Base-by-base conservation (phyloP, 2,888 invertebrate genomes). In the Osedax frankpressi region DNA sequence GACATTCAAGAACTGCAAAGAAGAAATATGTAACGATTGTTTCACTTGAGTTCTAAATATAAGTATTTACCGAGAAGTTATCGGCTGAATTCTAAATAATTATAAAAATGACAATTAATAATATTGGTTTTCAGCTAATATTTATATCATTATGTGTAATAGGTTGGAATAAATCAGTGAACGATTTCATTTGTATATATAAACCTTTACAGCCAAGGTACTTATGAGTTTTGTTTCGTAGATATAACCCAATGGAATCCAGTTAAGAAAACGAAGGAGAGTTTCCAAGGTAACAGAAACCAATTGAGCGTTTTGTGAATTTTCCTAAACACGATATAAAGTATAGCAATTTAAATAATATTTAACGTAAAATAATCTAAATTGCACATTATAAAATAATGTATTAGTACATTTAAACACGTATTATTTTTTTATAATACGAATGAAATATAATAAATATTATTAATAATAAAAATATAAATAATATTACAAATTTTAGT, bases 191-290 rank as follows among this genome's bases (percentile, higher is more conserved):
- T n/a, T n/a, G n/a, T n/a, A n/a, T n/a, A n/a, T n/a, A n/a, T n/a
- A n/a, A n/a, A 44, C 86, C 86, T 95, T 97, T 84, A 90, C 92
- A 81, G 94, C 92, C 73, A 98, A 88, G 73, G 94, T 94, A 80
- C 90, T 90, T 80, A 97, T 94, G 74, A 98, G 87, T 84, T 94
- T 93, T 79, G 98, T 98, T 88, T 99, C 97, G 87, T 98, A 99
- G 84, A 99, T 97, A 85, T 98, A 98, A 14, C 98, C 98, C 76
- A 98, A 88, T n/a, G 98, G 98, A 82, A 99, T 97, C 98, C 98
- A 98, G 84, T 96, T 97, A 63, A 99, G 88, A 87, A 99, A 98
- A 83, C 94, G 89, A 78, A 98, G 87, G 74, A 98, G 87, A 1
- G 98, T 99, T 84, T 97, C 94, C 77, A 98, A 87, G 0, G 97